A percentile compares a stretch with the other conserved stretches of the same genome.
These are phyloP conservation scores for Discoglossus pictus DNA, from an alignment of 2,797 vertebrate species.

Conservation along the genomic window DNA sequence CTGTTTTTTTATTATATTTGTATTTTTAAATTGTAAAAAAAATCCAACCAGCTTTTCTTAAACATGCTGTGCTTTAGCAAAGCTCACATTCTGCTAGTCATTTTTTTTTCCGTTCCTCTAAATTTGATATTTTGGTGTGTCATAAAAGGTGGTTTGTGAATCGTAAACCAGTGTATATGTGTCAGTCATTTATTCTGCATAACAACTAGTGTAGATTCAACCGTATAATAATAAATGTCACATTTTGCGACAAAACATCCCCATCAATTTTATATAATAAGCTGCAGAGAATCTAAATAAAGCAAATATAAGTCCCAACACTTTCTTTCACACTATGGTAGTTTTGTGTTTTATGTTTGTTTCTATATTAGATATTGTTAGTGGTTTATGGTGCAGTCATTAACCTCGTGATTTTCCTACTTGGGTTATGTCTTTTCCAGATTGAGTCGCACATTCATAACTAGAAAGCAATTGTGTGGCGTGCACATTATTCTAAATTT, in stretches of 20 bases:
- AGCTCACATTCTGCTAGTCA: background rate
- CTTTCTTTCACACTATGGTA: background rate
- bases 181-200: too few species aligned
- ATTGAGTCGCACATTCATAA: conserved; percentile 14
- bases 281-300: background rate
- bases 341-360: background rate
- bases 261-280: conserved; percentile 10
- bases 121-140: too few species aligned
- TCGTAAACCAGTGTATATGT: too few species aligned
- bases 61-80: background rate
- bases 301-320: background rate
- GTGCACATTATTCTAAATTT: background rate
- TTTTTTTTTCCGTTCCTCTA: too few species aligned
- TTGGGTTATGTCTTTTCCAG: background rate
- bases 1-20: background rate
- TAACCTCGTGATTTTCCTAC: conserved; percentile 24
- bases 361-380: conserved; percentile 42
- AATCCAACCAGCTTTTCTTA: background rate
- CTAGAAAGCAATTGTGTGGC: conserved; percentile 10
- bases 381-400: conserved; percentile 13
- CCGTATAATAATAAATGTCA: too few species aligned
- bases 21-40: background rate
- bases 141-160: too few species aligned
- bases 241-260: too few species aligned
- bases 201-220: too few species aligned